Evolutionary conservation across 2,797 vertebrate genomes (phyloP).

Genomic region (Calcarius lapponicus): DNA sequence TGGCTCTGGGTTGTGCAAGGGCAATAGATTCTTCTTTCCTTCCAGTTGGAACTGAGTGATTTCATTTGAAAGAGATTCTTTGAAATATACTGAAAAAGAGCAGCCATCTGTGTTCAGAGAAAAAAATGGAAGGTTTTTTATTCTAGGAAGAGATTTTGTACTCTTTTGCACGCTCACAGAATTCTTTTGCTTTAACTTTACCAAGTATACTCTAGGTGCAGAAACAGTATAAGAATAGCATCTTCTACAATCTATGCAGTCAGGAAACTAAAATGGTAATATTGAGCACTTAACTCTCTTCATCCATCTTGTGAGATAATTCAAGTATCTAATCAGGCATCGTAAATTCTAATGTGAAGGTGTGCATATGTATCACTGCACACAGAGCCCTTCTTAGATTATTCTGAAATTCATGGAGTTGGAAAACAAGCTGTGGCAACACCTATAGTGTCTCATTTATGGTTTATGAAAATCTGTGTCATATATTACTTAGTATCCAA

Average conservation of each 20-base stretch:
- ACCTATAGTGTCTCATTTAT: background rate
- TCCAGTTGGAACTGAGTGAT: background rate
- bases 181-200: background rate
- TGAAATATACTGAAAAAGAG: background rate
- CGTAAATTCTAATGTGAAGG: background rate
- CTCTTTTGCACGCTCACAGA: background rate
- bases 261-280: background rate
- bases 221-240: background rate
- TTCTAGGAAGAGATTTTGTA: background rate
- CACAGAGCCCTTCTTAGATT: background rate
- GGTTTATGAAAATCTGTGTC: background rate
- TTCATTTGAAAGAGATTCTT: constrained; percentile 10
- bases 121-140: background rate
- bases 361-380: background rate
- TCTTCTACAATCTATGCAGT: background rate
- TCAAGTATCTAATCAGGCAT: background rate
- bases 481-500: background rate
- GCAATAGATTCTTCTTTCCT: background rate
- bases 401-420: background rate
- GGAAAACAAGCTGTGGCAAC: background rate
- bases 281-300: background rate
- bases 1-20: background rate
- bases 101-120: constrained; percentile 6
- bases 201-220: background rate
- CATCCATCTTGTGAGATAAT: background rate